A percentile compares a stretch with the other conserved stretches of the same genome.
These are phyloP conservation scores for Epinotia ramella DNA, from an alignment of 2,888 invertebrate species.

Conservation along the genomic window DNA sequence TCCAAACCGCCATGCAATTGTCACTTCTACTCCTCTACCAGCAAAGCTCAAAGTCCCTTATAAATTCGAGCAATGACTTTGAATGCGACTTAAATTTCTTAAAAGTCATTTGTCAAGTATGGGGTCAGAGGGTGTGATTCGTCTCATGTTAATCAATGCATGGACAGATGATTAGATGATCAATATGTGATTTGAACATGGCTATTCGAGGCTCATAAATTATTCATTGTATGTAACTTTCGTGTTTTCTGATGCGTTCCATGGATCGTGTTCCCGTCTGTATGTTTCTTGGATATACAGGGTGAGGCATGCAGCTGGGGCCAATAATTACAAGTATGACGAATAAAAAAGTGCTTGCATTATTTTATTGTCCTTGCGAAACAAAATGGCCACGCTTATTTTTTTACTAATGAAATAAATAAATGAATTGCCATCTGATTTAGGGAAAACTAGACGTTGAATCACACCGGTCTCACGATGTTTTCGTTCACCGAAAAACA, in stretches of 20 bases:
- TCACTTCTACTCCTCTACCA: background rate
- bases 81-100: constrained; percentile 54
- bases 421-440: too few species aligned
- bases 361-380: too few species aligned
- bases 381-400: too few species aligned
- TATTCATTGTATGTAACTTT: constrained; percentile 42
- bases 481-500: too few species aligned
- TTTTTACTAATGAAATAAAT: too few species aligned
- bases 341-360: too few species aligned
- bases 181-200: constrained; percentile 55
- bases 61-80: constrained; percentile 1
- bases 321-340: background rate
- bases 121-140: constrained; percentile 73
- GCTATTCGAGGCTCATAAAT: constrained; percentile 38
- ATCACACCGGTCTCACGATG: too few species aligned
- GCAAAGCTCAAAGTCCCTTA: constrained; percentile 8
- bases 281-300: background rate
- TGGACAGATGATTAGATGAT: constrained; percentile 67
- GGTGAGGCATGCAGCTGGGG: background rate
- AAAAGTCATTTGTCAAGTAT: constrained; percentile 73
- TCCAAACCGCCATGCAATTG: background rate
- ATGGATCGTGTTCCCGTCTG: constrained; percentile 3
- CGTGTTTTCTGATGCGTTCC: constrained; percentile 33
- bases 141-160: constrained; percentile 73
- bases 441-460: too few species aligned